Evolutionary conservation across 2,113 vertebrate genomes (phyloP), one percentile per base, ranked within the genome.

Genomic region (Scytalopus superciliaris): DNA sequence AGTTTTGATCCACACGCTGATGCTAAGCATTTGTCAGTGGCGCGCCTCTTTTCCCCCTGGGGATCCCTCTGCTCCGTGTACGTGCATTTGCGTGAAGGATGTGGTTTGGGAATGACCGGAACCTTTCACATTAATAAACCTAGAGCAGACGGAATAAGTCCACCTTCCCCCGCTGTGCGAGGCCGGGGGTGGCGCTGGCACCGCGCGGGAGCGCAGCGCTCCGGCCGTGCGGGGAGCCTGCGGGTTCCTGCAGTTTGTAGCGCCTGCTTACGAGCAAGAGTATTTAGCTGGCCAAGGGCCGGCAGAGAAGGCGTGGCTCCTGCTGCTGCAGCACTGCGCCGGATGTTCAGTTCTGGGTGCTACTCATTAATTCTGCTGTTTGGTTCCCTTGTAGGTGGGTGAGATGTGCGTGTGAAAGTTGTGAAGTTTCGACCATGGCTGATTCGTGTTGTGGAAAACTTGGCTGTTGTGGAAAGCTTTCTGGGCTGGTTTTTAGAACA

Each of bases 31-130:
- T 17, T 25, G 62, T 0, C 16, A 7, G 40, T 0, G 62, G 3
- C 4, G 1, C 39, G 3, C 7, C 57, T 16, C 33, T 15, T 7
- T 25, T 33, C 6, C 31, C 68, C 31, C 19, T 0, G 3, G 33
- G 60, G 69, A 45, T 12, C 7, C 0, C 39, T 17, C 33, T 53
- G 27, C 60, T 25, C 12, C 10, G 4, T 0, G 23, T 1, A 2
- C 8, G 0, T 1, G 6, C 1, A 2, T 45, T 42, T 7, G 40
- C 3, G 0, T 0, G 42, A 49, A 3, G 25, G 13, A 4, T 0
- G 44, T 35, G 2, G 13, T 0, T 14, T 1, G 44, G 53, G 39
- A 23, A 17, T 0, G 21, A 5, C 3, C 0, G 9, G 49, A 27
- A 23, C 4, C 21, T 23, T 15, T 7, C 1, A 3, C 37, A 3